Conservation (phyloP, 2,113 vertebrate species). For the Pituophis catenifer region DNA sequence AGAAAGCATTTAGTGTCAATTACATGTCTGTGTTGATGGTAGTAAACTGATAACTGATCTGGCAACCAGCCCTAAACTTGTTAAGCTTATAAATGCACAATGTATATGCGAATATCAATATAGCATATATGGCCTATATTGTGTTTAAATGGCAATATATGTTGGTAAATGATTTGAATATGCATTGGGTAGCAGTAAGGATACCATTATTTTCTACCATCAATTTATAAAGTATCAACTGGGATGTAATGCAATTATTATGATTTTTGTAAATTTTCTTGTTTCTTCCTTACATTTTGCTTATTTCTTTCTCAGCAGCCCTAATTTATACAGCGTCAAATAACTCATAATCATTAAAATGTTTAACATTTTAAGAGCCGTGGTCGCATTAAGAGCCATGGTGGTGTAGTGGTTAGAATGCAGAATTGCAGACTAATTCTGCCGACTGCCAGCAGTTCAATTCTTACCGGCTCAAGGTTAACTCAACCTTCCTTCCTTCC, state of each 20-base stretch:
- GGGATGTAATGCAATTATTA: background rate
- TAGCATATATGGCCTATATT: background rate
- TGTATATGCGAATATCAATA: conserved; percentile 14
- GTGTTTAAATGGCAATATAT: background rate
- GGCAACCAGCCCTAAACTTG: conserved; percentile 7
- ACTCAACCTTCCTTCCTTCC: background rate
- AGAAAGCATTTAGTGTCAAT: background rate
- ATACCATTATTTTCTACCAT: background rate
- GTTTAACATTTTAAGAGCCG: background rate
- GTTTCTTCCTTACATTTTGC: background rate
- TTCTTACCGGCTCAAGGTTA: background rate
- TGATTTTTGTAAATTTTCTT: background rate
- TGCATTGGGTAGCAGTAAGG: background rate
- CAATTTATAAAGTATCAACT: background rate
- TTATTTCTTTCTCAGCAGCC: background rate
- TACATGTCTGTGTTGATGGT: background rate
- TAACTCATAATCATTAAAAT: background rate
- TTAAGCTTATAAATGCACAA: background rate
- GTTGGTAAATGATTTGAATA: background rate
- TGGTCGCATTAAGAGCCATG: background rate
- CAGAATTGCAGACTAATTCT: background rate
- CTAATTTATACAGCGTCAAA: background rate
- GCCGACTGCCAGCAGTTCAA: background rate
- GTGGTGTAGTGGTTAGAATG: background rate
- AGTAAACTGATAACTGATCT: background rate